A percentile compares a stretch with the other conserved stretches of the same genome.
Evolutionary conservation across 2,888 invertebrate genomes (phyloP).

Genomic region (Eretmocerus hayati): DNA sequence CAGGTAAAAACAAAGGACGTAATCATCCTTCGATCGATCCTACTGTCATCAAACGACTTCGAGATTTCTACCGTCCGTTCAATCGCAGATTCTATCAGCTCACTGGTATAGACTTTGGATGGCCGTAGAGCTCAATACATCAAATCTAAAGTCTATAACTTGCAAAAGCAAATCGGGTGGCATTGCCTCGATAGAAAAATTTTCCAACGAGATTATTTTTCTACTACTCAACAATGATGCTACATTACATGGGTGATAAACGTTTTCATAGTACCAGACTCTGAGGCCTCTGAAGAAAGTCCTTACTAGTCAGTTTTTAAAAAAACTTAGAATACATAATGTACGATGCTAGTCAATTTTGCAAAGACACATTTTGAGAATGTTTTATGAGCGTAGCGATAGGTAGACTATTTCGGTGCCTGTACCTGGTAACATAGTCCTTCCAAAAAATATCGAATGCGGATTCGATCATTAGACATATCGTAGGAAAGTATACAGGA

Average conservation of each 20-base stretch:
- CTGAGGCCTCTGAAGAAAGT: background rate
- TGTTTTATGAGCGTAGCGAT: background rate
- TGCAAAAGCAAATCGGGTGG: too few relatives aligned
- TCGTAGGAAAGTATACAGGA: constrained; percentile 11
- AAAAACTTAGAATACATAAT: too few relatives aligned
- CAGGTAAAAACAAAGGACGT: constrained; percentile 76
- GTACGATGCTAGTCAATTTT: too few relatives aligned
- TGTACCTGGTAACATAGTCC: constrained; percentile 12
- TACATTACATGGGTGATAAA: background rate
- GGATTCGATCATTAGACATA: constrained; percentile 16
- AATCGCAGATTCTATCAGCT: constrained; percentile 81
- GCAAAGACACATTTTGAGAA: constrained; percentile 3
- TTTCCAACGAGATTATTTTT: background rate
- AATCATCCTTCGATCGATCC: constrained; percentile 78
- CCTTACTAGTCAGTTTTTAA: background rate
- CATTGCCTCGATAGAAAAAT: too few relatives aligned
- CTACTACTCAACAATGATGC: background rate
- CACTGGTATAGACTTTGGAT: constrained; percentile 80
- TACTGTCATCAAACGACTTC: constrained; percentile 62
- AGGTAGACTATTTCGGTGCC: constrained; percentile 21
- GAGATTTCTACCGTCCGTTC: constrained; percentile 78
- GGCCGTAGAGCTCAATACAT: constrained; percentile 50
- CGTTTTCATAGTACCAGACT: background rate
- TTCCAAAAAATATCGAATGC: constrained; percentile 13
- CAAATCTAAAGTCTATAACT: constrained; percentile 2